Base-by-base conservation (phyloP, 1,140 invertebrate species). In the Nephila pilipes region DNA sequence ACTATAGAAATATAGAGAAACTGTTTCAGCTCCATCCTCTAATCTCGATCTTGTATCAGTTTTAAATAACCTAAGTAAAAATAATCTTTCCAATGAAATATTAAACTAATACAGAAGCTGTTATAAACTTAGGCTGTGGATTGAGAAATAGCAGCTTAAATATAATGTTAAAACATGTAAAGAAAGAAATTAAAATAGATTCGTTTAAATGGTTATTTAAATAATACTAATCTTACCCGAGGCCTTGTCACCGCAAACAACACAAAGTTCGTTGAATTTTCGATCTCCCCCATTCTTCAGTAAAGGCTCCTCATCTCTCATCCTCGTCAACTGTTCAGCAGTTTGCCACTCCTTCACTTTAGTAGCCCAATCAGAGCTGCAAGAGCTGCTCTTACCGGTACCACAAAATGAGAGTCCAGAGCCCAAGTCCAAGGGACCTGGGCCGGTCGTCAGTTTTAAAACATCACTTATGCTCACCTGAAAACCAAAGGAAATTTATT, bases 201-300 rank as follows among this genome's bases (percentile, higher is more conserved):
- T 4, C n/a, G 10, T 75, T 75, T 55, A 5, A 83, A 83, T 18
- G 10, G 22, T 1, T 54, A 54, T 87, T 12, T 0, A 87, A 55
- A 18, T 20, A 36, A 0, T n/a, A 69, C 1, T 32, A 25, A 6
- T 88, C 60, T 94, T 94, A 96, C 96, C 96, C 94, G 98, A 99
- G 10, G 98, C 98, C 94, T 98, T 96, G 95, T 99, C 98, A 0
- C 98, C 98, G 96, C 98, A 99, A 2, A 99, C 98, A 75, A 99
- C 97, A 95, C 98, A 99, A 46, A 98, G 96, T 95, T 99, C 98
- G 29, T 90, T 87, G n/a, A 75, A 87, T 88, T 94, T 94, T 63
- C 87, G 20, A 80, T 94, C 94, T 32, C 69, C 65, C 60, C 85
- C 93, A 69, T 94, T 94, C 57, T 88, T 92, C 12, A 93, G 63